A percentile compares a stretch with the other conserved stretches of the same genome.
phyloP scores from a whole-genome alignment of 1,140 invertebrate species.

The Harlomillsia oculata region DNA sequence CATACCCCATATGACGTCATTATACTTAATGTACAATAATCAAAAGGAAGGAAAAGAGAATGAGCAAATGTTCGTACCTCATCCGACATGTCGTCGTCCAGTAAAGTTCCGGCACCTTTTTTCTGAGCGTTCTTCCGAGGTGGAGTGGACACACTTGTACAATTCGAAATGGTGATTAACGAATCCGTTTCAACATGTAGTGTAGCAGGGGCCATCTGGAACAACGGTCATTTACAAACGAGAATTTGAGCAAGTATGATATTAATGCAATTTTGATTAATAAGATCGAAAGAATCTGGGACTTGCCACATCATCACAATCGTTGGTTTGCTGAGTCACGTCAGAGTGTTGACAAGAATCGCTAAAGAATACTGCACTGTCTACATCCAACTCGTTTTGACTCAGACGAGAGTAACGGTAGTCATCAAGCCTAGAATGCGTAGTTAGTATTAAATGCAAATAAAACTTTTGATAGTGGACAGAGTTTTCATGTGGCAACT shows the following conservation, averaged over 20 bases:
- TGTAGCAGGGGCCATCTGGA: conserved; percentile 28
- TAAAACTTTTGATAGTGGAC: too few relatives aligned
- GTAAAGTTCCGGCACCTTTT: too few relatives aligned
- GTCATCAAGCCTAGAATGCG: conserved; percentile 24
- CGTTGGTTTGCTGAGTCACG: neutral
- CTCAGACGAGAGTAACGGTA: conserved; percentile 34
- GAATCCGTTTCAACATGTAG: conserved; percentile 28
- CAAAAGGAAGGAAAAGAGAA: neutral
- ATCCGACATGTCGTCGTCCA: conserved; percentile 20
- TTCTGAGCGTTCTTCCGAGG: neutral
- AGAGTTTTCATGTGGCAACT: too few relatives aligned
- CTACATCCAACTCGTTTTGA: conserved; percentile 32
- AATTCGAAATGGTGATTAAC: conserved; percentile 25
- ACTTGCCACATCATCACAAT: conserved; percentile 15
- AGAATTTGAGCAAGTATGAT: too few relatives aligned
- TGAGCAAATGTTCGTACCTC: conserved; percentile 7
- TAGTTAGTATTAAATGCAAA: too few relatives aligned
- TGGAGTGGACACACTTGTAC: conserved; percentile 4
- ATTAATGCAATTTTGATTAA: too few relatives aligned
- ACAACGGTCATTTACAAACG: neutral
- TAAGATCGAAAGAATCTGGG: neutral
- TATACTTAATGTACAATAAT: neutral
- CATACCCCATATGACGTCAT: neutral
- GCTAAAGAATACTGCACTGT: conserved; percentile 24
- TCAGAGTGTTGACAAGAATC: too few relatives aligned